phyloP scores from a whole-genome alignment of 2,113 vertebrate species.

The Rhea americana region DNA sequence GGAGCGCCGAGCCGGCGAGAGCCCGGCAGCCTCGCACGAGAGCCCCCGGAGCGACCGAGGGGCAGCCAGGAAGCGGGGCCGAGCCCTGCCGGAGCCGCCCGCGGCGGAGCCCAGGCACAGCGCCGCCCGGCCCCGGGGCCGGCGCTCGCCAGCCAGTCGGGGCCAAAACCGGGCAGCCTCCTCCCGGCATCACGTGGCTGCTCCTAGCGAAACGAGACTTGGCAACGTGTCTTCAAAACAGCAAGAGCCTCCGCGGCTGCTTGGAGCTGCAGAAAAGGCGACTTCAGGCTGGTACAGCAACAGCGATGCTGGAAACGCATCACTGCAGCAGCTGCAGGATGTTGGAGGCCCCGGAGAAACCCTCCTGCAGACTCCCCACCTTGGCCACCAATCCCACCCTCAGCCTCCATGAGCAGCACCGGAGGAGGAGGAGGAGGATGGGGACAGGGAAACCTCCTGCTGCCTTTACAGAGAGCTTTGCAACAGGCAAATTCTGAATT shows the following conservation, averaged over 20 bases:
- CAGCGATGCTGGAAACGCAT: not conserved
- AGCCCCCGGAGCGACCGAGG: not conserved
- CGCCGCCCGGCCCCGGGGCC: not conserved
- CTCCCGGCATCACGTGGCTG: not conserved
- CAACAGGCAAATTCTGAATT: not conserved
- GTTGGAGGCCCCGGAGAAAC: not conserved
- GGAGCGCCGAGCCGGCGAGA: too few species aligned
- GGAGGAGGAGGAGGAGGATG: not conserved
- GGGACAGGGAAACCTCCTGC: not conserved
- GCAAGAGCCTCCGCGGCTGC: accelerated
- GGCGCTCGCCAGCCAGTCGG: not conserved
- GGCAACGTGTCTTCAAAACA: not conserved
- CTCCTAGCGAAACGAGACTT: not conserved
- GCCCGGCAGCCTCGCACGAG: too few species aligned
- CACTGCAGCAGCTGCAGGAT: not conserved
- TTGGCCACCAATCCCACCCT: too few species aligned
- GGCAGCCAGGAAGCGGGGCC: not conserved
- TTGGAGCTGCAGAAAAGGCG: not conserved
- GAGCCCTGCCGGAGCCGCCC: accelerated
- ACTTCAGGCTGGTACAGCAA: not conserved
- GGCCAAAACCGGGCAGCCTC: not conserved
- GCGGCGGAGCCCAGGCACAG: not conserved
- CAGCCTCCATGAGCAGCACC: too few species aligned
- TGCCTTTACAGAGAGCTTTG: not conserved
- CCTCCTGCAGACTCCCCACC: too few species aligned